Conservation (phyloP, 2,888 invertebrate genomes). For the Metalampra italica region DNA sequence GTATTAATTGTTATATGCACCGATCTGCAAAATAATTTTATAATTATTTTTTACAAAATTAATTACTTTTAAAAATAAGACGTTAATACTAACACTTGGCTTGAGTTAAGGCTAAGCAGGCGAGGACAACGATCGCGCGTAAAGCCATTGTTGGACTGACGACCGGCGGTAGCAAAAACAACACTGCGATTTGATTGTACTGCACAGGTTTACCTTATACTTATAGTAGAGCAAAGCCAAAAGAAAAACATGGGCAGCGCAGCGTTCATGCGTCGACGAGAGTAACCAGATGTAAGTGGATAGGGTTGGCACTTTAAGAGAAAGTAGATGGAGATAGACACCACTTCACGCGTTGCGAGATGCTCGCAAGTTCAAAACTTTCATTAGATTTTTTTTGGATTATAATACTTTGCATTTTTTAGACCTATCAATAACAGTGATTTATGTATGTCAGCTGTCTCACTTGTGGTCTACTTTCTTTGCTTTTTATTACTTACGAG, state of each 20-base stretch:
- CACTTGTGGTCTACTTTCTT: too few relatives aligned
- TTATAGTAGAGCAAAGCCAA: neutral
- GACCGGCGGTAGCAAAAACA: neutral
- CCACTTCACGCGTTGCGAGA: too few relatives aligned
- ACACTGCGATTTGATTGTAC: neutral
- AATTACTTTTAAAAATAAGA: too few relatives aligned
- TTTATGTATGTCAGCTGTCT: neutral
- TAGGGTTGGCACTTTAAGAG: neutral
- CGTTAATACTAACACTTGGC: constrained; percentile 1
- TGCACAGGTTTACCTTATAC: neutral
- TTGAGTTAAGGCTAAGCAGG: neutral
- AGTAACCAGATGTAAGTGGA: neutral
- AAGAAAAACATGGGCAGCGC: neutral
- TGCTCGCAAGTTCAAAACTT: too few relatives aligned
- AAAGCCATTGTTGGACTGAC: constrained; percentile 10
- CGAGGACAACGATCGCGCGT: constrained; percentile 4
- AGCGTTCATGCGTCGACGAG: neutral
- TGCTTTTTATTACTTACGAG: too few relatives aligned
- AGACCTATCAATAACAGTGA: neutral
- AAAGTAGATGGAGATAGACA: neutral
- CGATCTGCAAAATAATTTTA: too few relatives aligned
- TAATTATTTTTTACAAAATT: too few relatives aligned
- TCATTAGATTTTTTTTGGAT: too few relatives aligned
- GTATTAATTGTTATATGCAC: too few relatives aligned
- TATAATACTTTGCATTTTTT: too few relatives aligned